A percentile compares a stretch with the other conserved stretches of the same genome.
These are phyloP conservation scores for Shargacucullia verbasci DNA, from an alignment of 2,888 invertebrate species.

Conservation along the genomic window DNA sequence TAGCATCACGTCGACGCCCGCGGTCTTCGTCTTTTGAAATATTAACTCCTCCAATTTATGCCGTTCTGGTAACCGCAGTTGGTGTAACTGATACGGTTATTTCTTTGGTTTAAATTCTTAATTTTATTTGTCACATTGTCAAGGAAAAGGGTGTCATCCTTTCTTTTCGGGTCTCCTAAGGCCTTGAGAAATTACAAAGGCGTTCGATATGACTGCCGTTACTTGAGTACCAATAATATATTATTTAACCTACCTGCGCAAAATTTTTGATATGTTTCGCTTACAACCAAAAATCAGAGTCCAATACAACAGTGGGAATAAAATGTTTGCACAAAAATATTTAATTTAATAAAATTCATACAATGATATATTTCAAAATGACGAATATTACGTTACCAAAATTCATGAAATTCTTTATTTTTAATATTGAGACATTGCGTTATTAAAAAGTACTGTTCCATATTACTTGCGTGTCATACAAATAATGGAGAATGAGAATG, in stretches of 20 bases:
- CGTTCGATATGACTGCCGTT: too few species aligned
- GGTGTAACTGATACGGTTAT: slow-evolving; percentile 49
- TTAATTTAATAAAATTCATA: too few species aligned
- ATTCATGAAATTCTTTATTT: slow-evolving; percentile 3
- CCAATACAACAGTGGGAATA: too few species aligned
- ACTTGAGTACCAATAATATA: too few species aligned
- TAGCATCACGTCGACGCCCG: slow-evolving; percentile 52
- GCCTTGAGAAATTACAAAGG: too few species aligned
- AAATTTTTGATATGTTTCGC: too few species aligned
- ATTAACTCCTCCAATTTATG: slow-evolving; percentile 57
- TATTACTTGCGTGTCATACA: slow-evolving; percentile 1
- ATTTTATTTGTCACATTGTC: slow-evolving; percentile 33
- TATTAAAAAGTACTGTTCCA: slow-evolving; percentile 18
- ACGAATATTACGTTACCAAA: slow-evolving; percentile 1
- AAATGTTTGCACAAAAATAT: too few species aligned
- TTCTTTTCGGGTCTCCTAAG: too few species aligned
- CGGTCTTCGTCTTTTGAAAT: slow-evolving; percentile 59
- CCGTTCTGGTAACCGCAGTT: slow-evolving; percentile 39
- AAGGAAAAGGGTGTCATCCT: too few species aligned
- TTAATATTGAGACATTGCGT: background rate
- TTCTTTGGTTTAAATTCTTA: slow-evolving; percentile 40
- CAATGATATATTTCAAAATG: background rate
- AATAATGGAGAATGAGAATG: background rate
- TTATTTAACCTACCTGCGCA: too few species aligned
- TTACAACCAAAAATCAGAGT: too few species aligned